These are phyloP conservation scores for Drosophila nigromelanica DNA, from an alignment of 1,140 invertebrate species.

Conservation along the genomic window DNA sequence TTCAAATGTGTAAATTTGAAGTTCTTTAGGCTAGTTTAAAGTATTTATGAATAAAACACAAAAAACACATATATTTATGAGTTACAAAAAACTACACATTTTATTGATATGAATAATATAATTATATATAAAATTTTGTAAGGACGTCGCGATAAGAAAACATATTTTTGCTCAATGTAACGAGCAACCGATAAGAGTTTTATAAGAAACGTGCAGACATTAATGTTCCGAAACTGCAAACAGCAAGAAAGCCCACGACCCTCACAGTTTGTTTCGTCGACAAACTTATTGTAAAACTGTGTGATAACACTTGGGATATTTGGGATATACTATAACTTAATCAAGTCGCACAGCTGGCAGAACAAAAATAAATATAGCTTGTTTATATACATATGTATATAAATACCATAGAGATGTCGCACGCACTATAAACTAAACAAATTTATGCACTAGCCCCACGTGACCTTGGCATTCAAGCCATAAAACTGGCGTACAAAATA, in stretches of 20 bases:
- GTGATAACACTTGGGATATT: neutral
- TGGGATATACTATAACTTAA: neutral
- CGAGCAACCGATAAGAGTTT: neutral
- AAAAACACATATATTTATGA: no score
- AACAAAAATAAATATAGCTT: neutral
- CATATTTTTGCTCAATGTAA: neutral
- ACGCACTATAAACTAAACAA: conserved; percentile 12
- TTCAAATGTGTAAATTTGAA: conserved; percentile 23
- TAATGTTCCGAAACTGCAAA: neutral
- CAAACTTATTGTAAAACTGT: neutral
- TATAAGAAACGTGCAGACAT: no score
- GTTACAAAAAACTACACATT: neutral
- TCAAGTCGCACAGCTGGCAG: neutral
- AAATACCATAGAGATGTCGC: neutral
- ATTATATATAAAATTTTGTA: neutral
- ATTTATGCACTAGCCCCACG: conserved; percentile 24
- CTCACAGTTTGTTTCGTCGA: neutral
- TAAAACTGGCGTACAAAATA: conserved; percentile 39
- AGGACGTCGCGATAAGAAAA: neutral
- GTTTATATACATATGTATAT: neutral
- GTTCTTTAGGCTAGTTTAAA: neutral
- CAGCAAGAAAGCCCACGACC: neutral
- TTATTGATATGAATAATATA: neutral
- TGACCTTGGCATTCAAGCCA: conserved; percentile 63
- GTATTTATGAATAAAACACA: no score